phyloP scores from a whole-genome alignment of 2,113 vertebrate species.

The Daboia siamensis region DNA sequence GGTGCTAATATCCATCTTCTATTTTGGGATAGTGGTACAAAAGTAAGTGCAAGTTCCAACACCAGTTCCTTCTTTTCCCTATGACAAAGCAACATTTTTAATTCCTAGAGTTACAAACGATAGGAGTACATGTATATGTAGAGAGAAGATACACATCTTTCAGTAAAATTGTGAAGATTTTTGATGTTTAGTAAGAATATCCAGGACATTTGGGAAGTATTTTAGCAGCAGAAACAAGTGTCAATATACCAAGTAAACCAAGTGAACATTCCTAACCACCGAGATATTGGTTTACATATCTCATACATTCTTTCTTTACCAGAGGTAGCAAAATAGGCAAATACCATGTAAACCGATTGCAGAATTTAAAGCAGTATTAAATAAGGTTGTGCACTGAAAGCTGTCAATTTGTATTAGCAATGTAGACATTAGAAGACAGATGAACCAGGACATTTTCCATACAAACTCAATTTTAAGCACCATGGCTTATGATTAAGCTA shows the following conservation, averaged over 20 bases:
- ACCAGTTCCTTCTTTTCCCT: not conserved
- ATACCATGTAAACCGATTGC: not conserved
- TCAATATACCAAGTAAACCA: not conserved
- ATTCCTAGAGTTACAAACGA: not conserved
- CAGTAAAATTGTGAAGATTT: not conserved
- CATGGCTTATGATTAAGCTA: not conserved
- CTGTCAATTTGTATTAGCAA: not conserved
- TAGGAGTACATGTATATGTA: not conserved
- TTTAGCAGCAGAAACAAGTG: not conserved
- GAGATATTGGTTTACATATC: not conserved
- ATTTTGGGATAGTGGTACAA: not conserved
- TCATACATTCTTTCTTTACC: not conserved
- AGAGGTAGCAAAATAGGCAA: not conserved
- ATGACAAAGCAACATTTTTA: not conserved
- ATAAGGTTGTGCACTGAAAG: not conserved
- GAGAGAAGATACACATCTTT: not conserved
- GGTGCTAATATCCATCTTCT: not conserved
- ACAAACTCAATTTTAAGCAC: not conserved
- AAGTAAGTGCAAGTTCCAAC: not conserved
- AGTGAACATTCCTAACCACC: not conserved
- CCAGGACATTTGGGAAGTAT: not conserved
- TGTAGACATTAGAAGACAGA: not conserved
- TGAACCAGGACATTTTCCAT: not conserved
- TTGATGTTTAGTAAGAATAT: not conserved
- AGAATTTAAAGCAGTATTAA: not conserved